These are phyloP conservation scores for Holotrichia oblita DNA, from an alignment of 1,140 invertebrate species.

Conservation along the genomic window DNA sequence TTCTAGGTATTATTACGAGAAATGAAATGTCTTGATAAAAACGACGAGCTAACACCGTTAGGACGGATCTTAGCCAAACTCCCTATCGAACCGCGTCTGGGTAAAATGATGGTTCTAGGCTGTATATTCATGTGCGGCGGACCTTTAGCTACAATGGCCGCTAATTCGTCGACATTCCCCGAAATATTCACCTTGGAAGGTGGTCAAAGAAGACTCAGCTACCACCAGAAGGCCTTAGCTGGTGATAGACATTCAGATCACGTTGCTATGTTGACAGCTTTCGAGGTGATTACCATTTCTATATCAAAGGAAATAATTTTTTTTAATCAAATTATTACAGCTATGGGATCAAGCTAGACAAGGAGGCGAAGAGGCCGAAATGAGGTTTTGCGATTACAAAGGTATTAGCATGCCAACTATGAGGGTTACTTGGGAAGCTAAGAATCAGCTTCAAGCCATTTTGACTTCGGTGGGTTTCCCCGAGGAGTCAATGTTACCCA, in stretches of 20 bases:
- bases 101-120: conserved; percentile 95
- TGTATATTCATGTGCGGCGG: conserved; percentile 88
- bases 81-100: conserved; percentile 90
- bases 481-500: conserved; percentile 81
- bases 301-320: conserved; percentile 41
- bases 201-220: conserved; percentile 73
- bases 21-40: conserved; percentile 86
- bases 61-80: conserved; percentile 92
- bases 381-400: conserved; percentile 90
- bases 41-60: conserved; percentile 88
- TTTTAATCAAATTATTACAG: conserved; percentile 54
- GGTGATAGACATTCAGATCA: conserved; percentile 93
- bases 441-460: conserved; percentile 89
- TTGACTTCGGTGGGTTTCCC: conserved; percentile 86
- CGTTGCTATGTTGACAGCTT: conserved; percentile 93
- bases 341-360: conserved; percentile 83
- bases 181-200: conserved; percentile 84
- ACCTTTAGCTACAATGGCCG: conserved; percentile 91
- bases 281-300: conserved; percentile 67
- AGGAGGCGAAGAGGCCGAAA: conserved; percentile 82
- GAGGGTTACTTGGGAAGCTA: conserved; percentile 90
- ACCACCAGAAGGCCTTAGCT: conserved; percentile 84
- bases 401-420: conserved; percentile 88
- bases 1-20: conserved; percentile 68
- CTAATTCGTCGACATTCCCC: conserved; percentile 91